Conservation (phyloP, 2,797 vertebrate species). For the Synanceia verrucosa region DNA sequence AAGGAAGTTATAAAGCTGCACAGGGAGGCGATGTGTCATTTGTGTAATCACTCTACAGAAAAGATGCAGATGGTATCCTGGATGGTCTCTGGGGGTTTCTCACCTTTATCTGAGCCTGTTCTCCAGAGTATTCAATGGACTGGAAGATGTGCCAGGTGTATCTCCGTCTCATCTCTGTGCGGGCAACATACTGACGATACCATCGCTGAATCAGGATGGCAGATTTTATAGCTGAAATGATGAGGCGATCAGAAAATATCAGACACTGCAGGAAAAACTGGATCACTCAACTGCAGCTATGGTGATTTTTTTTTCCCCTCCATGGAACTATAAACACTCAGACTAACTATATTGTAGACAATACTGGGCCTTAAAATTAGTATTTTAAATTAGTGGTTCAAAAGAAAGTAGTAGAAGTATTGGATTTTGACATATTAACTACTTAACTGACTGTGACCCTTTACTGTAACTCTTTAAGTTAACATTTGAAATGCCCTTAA, state of each 20-base stretch:
- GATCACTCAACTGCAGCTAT: background rate
- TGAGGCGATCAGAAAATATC: background rate
- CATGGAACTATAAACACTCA: background rate
- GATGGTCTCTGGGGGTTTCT: background rate
- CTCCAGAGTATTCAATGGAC: conserved; percentile 93
- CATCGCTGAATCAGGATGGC: conserved; percentile 92
- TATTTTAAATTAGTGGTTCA: background rate
- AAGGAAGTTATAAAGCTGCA: conserved; percentile 94
- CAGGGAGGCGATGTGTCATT: background rate
- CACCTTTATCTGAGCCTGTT: conserved; percentile 96
- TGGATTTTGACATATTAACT: background rate
- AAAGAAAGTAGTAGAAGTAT: background rate
- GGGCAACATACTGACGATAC: conserved; percentile 90
- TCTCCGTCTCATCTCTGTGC: conserved; percentile 90
- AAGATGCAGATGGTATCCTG: background rate
- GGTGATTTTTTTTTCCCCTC: background rate
- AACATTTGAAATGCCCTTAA: background rate
- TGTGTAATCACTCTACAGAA: background rate
- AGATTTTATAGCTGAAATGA: conserved; percentile 86
- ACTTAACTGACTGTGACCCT: no score
- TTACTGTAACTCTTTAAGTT: no score
- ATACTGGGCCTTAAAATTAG: background rate
- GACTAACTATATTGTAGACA: no score
- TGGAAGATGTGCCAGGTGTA: conserved; percentile 97
- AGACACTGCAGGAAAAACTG: background rate